These are phyloP conservation scores for Taeniopygia guttata DNA, from an alignment of 2,797 vertebrate species.

Conservation along the genomic window DNA sequence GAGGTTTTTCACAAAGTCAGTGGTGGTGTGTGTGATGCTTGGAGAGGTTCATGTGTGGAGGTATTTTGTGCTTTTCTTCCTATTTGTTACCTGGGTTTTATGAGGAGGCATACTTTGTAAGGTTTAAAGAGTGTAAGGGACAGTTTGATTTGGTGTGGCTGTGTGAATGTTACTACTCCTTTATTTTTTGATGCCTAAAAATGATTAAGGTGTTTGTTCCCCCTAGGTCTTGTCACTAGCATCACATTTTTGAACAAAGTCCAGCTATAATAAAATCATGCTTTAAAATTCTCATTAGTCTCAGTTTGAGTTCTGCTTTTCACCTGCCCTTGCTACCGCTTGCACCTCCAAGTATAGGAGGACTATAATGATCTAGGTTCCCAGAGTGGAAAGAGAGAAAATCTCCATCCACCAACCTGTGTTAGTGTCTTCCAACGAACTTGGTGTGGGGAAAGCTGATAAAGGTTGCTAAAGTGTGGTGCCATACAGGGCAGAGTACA, in stretches of 20 bases:
- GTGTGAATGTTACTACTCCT: not conserved
- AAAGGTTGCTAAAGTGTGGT: not conserved
- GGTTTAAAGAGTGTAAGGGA: not conserved
- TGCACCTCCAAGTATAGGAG: not conserved
- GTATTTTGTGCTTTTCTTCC: not conserved
- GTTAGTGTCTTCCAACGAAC: not conserved
- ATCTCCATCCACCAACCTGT: not conserved
- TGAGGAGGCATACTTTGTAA: not conserved
- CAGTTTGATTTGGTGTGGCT: not conserved
- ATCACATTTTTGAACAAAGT: not conserved
- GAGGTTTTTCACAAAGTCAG: not conserved
- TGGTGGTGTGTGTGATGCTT: not conserved
- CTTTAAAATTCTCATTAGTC: not conserved
- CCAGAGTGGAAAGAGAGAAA: not conserved
- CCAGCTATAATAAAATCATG: not conserved
- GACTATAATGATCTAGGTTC: not conserved
- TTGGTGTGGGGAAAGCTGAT: not conserved
- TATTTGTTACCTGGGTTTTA: not conserved
- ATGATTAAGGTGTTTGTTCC: not conserved
- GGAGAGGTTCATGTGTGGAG: not conserved
- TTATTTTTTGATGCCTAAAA: not conserved
- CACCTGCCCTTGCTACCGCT: not conserved
- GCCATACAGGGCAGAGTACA: not conserved
- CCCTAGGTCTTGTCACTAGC: not conserved
- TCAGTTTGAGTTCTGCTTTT: not conserved